phyloP scores from a whole-genome alignment of 2,888 invertebrate species.

The Tortrix viridana region DNA sequence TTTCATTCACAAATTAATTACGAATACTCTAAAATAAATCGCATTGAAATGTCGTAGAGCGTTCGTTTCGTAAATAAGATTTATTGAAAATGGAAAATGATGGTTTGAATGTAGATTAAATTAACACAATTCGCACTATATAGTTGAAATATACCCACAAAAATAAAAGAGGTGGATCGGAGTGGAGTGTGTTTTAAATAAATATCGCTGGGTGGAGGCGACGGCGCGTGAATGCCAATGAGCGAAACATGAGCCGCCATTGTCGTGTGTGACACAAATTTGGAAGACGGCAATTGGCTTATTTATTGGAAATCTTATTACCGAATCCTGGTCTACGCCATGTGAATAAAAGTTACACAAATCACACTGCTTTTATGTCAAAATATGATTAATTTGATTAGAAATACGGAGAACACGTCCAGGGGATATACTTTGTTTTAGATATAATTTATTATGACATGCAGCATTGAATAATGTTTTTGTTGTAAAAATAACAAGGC shows the following conservation, averaged over 20 bases:
- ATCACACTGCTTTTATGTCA: too few relatives aligned
- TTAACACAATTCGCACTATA: conserved; percentile 10
- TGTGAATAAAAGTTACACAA: conserved; percentile 14
- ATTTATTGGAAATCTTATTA: conserved; percentile 36
- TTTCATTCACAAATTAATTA: too few relatives aligned
- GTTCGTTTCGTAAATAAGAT: neutral
- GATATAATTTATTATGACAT: too few relatives aligned
- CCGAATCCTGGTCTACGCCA: conserved; percentile 23
- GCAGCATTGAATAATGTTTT: too few relatives aligned
- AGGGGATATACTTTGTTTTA: too few relatives aligned
- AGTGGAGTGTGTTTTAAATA: conserved; percentile 28
- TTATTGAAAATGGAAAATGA: conserved; percentile 3
- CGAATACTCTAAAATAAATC: too few relatives aligned
- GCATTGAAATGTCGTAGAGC: too few relatives aligned
- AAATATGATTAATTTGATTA: too few relatives aligned
- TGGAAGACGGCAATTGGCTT: conserved; percentile 37
- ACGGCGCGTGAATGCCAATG: conserved; percentile 31
- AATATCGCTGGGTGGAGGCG: conserved; percentile 20
- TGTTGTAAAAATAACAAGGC: too few relatives aligned
- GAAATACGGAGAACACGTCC: too few relatives aligned
- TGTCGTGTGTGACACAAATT: conserved; percentile 37
- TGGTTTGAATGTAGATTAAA: conserved; percentile 19
- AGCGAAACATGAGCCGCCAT: conserved; percentile 28
- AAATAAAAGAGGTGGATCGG: conserved; percentile 26
- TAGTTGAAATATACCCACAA: conserved; percentile 12